phyloP scores from a whole-genome alignment of 2,113 vertebrate genomes.

The Ammospiza caudacuta region DNA sequence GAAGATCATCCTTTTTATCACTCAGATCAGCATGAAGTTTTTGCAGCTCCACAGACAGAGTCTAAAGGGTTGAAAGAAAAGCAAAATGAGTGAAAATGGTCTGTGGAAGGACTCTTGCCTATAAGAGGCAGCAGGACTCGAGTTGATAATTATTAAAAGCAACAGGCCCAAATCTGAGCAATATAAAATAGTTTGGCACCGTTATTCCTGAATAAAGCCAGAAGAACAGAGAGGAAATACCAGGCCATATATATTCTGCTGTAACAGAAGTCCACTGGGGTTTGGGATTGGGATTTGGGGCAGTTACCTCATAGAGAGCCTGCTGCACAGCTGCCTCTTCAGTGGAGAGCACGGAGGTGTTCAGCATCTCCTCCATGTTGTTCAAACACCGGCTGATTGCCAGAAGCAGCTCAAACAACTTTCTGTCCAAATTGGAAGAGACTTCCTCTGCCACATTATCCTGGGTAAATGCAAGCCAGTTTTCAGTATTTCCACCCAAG shows the following conservation, averaged over 20 bases:
- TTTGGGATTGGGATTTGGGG: neutral
- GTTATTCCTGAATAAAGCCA: neutral
- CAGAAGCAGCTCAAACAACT: slow-evolving; percentile 81
- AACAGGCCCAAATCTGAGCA: neutral
- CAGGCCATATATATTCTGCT: neutral
- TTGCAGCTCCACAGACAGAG: slow-evolving; percentile 78
- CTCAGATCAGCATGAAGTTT: slow-evolving; percentile 75
- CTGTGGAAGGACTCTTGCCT: neutral
- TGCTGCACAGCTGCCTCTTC: slow-evolving; percentile 72
- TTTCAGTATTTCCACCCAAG: neutral
- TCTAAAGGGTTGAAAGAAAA: slow-evolving; percentile 70
- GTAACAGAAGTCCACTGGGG: neutral
- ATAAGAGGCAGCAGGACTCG: neutral
- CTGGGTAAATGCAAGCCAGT: slow-evolving; percentile 59
- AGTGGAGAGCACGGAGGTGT: slow-evolving; percentile 25
- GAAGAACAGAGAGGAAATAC: neutral
- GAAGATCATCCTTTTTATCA: slow-evolving; percentile 76
- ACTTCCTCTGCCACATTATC: slow-evolving; percentile 53
- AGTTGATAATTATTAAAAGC: neutral
- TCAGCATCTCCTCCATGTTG: slow-evolving; percentile 75
- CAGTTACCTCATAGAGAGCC: slow-evolving; percentile 77
- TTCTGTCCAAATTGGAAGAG: slow-evolving; percentile 74
- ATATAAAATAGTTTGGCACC: neutral
- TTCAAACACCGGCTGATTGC: slow-evolving; percentile 77
- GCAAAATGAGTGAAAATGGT: neutral